Conservation (phyloP, 2,797 vertebrate species). For the Coluber constrictor region DNA sequence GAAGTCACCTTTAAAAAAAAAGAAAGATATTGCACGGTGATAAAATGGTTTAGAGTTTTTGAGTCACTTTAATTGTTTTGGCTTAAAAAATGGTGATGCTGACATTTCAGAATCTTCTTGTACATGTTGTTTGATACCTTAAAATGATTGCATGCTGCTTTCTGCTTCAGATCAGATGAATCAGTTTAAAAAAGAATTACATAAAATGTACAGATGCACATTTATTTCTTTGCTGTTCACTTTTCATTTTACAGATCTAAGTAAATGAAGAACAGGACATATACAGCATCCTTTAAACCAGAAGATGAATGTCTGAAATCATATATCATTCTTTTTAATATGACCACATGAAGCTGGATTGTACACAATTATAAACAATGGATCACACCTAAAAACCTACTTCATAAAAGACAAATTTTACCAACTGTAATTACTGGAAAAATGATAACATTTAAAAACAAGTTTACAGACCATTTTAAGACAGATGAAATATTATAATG, state of each 20-base stretch:
- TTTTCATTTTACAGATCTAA: neutral
- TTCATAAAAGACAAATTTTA: neutral
- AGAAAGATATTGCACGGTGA: neutral
- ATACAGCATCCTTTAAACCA: neutral
- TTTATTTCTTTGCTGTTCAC: neutral
- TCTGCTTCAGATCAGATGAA: neutral
- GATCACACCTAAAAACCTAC: neutral
- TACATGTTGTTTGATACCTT: neutral
- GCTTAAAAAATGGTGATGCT: neutral
- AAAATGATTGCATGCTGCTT: neutral
- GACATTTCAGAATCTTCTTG: neutral
- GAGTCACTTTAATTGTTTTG: neutral
- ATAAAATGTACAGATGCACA: neutral
- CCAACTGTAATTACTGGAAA: neutral
- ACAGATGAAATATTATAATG: too few relatives aligned
- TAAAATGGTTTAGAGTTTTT: neutral
- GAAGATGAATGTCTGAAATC: neutral
- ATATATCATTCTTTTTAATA: neutral
- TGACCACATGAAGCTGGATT: neutral
- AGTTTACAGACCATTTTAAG: neutral
- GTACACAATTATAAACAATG: neutral
- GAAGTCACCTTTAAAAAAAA: neutral
- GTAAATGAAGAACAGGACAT: neutral
- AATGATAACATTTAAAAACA: neutral
- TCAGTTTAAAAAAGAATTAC: neutral